These are phyloP conservation scores for Pectinophora gossypiella DNA, from an alignment of 1,140 invertebrate species.

Conservation along the genomic window DNA sequence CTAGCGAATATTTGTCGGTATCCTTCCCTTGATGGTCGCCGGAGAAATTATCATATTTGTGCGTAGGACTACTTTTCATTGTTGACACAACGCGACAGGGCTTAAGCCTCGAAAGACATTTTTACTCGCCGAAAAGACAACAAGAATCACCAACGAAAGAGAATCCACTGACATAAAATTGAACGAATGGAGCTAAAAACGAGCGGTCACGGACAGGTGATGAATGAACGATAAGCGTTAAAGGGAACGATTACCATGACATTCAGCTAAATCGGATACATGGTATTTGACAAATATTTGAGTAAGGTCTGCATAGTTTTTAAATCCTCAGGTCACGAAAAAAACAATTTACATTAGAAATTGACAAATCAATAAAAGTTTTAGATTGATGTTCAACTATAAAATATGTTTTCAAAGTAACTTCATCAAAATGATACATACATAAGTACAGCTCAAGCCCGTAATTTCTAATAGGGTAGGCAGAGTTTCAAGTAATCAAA, in stretches of 20 bases:
- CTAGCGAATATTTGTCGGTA: conserved; percentile 68
- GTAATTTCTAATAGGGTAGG: no score
- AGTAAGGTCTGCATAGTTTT: no score
- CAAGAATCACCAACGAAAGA: conserved; percentile 38
- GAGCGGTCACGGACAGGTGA: not conserved
- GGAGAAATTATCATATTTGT: conserved; percentile 72
- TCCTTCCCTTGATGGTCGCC: conserved; percentile 63
- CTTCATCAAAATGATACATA: no score
- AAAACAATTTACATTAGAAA: no score
- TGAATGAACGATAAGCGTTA: not conserved
- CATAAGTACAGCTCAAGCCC: no score
- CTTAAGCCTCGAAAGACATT: conserved; percentile 60
- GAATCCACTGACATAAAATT: conserved; percentile 21
- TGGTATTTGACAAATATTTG: no score
- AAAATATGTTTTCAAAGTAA: no score
- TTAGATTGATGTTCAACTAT: no score
- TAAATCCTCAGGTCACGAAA: no score
- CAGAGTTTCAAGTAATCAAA: no score
- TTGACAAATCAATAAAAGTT: no score
- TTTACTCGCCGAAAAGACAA: conserved; percentile 45
- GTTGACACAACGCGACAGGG: conserved; percentile 50
- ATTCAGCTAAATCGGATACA: not conserved
- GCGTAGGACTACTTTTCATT: conserved; percentile 72
- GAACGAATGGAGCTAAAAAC: not conserved
- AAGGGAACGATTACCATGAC: no score